Conservation (phyloP, 1,140 invertebrate genomes). For the Conus ventricosus region DNA sequence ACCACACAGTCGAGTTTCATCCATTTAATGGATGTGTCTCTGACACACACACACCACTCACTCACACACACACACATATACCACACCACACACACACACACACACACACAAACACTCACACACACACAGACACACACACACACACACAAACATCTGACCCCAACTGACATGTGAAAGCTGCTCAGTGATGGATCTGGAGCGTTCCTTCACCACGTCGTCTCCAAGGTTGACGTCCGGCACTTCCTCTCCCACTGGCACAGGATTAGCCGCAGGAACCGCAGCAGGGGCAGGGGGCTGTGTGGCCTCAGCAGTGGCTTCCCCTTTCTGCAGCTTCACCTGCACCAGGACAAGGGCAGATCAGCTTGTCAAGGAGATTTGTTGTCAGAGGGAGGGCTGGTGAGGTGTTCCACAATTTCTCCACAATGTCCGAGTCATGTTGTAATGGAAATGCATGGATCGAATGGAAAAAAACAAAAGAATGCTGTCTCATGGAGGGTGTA, state of each 20-base stretch:
- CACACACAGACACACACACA: background rate
- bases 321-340: conserved; percentile 65
- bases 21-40: too few relatives aligned
- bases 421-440: too few relatives aligned
- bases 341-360: background rate
- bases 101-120: background rate
- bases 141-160: background rate
- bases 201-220: conserved; percentile 61
- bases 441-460: too few relatives aligned
- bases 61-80: too few relatives aligned
- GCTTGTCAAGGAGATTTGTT: too few relatives aligned
- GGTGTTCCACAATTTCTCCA: too few relatives aligned
- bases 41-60: too few relatives aligned
- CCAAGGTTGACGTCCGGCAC: conserved; percentile 44
- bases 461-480: too few relatives aligned
- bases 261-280: conserved; percentile 19
- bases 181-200: conserved; percentile 68
- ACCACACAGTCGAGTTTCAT: too few relatives aligned
- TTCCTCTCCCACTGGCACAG: conserved; percentile 35
- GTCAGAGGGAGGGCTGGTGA: too few relatives aligned
- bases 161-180: conserved; percentile 60
- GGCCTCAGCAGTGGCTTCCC: conserved; percentile 51
- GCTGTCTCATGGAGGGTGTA: too few relatives aligned
- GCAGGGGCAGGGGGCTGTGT: conserved; percentile 42
- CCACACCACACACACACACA: too few relatives aligned